phyloP scores from a whole-genome alignment of 37 sponge, comb jelly and placozoan genomes.

The Bolinopsis microptera region DNA sequence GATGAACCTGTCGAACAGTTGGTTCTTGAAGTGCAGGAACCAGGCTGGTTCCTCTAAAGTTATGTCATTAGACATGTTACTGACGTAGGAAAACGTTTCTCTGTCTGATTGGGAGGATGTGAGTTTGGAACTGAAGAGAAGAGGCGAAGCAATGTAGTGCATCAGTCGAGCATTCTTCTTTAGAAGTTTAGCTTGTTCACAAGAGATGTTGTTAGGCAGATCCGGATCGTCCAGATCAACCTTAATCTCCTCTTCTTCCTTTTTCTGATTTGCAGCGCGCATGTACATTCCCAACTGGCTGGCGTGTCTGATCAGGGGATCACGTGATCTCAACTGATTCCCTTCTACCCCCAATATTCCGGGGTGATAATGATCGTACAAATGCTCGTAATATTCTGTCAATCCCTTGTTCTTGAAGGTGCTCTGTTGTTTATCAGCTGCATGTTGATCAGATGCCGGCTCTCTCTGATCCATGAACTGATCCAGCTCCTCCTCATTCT shows the following conservation, averaged over 20 bases:
- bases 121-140: constrained; percentile 5
- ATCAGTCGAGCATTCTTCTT: constrained; percentile 52
- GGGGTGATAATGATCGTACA: constrained; percentile 51
- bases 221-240: constrained; percentile 63
- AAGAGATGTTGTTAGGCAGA: constrained; percentile 7
- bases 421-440: background rate
- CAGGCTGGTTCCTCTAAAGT: constrained; percentile 2
- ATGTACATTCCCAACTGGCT: constrained; percentile 20
- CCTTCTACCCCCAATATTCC: constrained; percentile 10
- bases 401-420: constrained; percentile 49
- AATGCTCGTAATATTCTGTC: background rate
- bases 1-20: constrained; percentile 23
- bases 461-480: background rate
- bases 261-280: background rate
- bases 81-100: constrained; percentile 56
- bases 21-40: constrained; percentile 57
- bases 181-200: constrained; percentile 58
- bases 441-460: background rate
- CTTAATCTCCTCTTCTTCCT: constrained; percentile 53
- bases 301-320: constrained; percentile 30
- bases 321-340: background rate
- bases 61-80: background rate
- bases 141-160: constrained; percentile 47
- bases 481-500: background rate
- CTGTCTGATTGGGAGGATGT: background rate